Evolutionary conservation across 2,797 vertebrate genomes (phyloP).

Genomic region (Eulemur coronatus): DNA sequence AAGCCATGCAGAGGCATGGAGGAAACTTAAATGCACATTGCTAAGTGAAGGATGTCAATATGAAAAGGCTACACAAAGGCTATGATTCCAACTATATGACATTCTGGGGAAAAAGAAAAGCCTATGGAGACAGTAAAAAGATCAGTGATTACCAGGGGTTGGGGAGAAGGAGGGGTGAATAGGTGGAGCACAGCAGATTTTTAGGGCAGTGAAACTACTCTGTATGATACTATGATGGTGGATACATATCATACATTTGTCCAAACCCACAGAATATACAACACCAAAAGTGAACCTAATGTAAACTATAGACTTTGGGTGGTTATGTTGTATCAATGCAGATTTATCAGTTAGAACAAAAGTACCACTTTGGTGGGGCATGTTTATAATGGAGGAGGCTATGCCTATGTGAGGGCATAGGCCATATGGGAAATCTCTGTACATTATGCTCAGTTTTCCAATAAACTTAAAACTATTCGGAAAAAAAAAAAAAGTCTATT

Average conservation of each 20-base stretch:
- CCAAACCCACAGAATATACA: background rate
- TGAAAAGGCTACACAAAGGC: background rate
- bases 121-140: background rate
- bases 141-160: rapidly evolving
- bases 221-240: background rate
- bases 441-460: background rate
- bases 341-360: background rate
- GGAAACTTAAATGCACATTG: background rate
- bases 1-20: background rate
- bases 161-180: rapidly evolving
- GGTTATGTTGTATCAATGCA: background rate
- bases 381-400: background rate
- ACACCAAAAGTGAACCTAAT: background rate
- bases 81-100: background rate
- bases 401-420: rapidly evolving
- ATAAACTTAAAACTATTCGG: background rate
- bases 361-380: background rate
- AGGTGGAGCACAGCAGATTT: background rate
- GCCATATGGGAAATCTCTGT: background rate
- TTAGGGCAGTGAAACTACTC: background rate
- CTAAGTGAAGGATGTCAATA: background rate
- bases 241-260: background rate
- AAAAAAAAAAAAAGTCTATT: background rate
- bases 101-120: background rate
- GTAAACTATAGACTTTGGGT: background rate